Conservation (phyloP, 2,888 invertebrate species). For the Pristionchus entomophagus region DNA sequence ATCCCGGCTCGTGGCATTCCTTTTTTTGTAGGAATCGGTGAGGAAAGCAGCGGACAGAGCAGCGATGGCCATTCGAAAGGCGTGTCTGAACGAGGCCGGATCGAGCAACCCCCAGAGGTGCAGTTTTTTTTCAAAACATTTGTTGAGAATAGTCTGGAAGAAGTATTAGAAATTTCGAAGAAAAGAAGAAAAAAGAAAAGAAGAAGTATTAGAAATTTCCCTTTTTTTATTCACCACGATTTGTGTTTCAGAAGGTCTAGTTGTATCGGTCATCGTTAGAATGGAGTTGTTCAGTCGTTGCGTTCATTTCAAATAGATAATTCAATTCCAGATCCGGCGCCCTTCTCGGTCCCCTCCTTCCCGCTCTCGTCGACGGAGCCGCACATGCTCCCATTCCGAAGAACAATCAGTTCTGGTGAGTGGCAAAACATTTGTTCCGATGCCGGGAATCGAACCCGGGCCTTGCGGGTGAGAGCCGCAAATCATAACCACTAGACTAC, state of each 20-base stretch:
- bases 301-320: not conserved
- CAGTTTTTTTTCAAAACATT: not conserved
- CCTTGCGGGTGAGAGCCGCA: conserved; percentile 67
- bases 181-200: too few species aligned
- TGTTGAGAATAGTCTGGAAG: too few species aligned
- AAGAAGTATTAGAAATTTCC: too few species aligned
- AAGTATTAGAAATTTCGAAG: not conserved
- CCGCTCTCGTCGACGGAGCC: conserved; percentile 62
- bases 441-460: conserved; percentile 69
- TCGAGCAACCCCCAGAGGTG: conserved; percentile 53
- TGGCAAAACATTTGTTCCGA: conserved; percentile 51
- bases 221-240: too few species aligned
- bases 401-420: conserved; percentile 58
- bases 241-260: too few species aligned
- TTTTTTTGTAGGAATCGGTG: conserved; percentile 77
- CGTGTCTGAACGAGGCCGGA: conserved; percentile 63
- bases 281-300: too few species aligned
- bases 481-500: conserved; percentile 68
- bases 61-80: conserved; percentile 77
- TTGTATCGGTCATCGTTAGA: too few species aligned
- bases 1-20: conserved; percentile 69
- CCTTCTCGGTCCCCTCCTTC: conserved; percentile 57
- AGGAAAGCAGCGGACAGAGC: conserved; percentile 77
- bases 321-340: conserved; percentile 52
- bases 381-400: conserved; percentile 58